Conservation (phyloP, 2,888 invertebrate genomes). For the Suillia variegata region DNA sequence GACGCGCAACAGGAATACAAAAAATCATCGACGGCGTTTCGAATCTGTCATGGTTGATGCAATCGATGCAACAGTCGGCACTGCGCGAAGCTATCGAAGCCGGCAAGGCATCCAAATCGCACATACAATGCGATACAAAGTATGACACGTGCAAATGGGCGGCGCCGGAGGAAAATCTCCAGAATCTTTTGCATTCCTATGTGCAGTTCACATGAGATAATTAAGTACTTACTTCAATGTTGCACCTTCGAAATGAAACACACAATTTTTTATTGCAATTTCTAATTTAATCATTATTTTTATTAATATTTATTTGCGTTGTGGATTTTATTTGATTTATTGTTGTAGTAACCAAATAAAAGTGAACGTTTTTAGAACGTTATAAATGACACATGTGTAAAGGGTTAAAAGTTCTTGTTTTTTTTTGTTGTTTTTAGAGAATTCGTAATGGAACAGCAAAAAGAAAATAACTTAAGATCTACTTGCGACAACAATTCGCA, state of each 20-base stretch:
- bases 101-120: constrained; percentile 56
- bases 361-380: too few relatives aligned
- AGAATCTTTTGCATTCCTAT: constrained; percentile 38
- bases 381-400: too few relatives aligned
- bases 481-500: too few relatives aligned
- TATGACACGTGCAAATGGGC: constrained; percentile 63
- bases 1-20: constrained; percentile 61
- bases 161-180: constrained; percentile 42
- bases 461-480: too few relatives aligned
- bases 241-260: neutral
- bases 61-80: constrained; percentile 62
- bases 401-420: too few relatives aligned
- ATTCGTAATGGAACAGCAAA: too few relatives aligned
- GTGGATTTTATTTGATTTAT: too few relatives aligned
- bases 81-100: constrained; percentile 64
- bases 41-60: constrained; percentile 61
- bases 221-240: neutral
- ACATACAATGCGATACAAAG: constrained; percentile 55
- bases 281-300: neutral
- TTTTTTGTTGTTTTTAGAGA: too few relatives aligned
- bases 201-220: constrained; percentile 39
- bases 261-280: neutral
- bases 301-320: neutral
- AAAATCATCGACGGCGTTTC: constrained; percentile 64
- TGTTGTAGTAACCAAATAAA: too few relatives aligned